A percentile compares a stretch with the other conserved stretches of the same genome.
Conservation (phyloP, 1,140 invertebrate species). For the Delia radicum region DNA sequence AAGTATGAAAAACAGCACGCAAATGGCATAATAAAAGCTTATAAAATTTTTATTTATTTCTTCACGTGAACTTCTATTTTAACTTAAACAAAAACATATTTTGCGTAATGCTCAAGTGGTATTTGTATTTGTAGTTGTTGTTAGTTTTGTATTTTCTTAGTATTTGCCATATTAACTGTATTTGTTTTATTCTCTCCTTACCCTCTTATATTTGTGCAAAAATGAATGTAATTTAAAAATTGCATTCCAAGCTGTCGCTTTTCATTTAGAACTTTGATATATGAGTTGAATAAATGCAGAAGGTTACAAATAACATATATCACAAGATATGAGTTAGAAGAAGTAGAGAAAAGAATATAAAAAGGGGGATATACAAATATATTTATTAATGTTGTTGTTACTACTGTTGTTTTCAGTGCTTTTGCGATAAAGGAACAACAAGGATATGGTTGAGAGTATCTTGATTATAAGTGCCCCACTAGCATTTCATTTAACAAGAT, state of each 20-base stretch:
- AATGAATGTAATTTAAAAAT: constrained; percentile 32
- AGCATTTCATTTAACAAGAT: too few relatives aligned
- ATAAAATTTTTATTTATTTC: not conserved
- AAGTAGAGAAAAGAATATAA: not conserved
- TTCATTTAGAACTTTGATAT: constrained; percentile 33
- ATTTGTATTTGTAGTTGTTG: not conserved
- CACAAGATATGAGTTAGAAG: constrained; percentile 15
- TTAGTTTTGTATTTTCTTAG: not conserved
- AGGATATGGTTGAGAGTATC: not conserved
- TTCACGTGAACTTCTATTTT: not conserved
- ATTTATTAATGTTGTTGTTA: not conserved
- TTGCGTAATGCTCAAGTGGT: not conserved
- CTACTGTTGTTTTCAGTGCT: not conserved
- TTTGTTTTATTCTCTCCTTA: not conserved
- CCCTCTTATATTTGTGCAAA: not conserved
- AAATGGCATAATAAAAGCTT: constrained; percentile 5
- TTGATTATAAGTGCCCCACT: not conserved
- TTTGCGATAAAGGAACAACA: not conserved
- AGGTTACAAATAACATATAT: constrained; percentile 15
- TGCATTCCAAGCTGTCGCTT: constrained; percentile 33
- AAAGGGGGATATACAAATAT: not conserved
- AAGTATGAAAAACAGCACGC: not conserved
- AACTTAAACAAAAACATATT: not conserved
- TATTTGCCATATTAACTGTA: not conserved
- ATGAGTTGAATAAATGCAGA: constrained; percentile 23